Evolutionary conservation across 2,888 invertebrate genomes (phyloP).

Genomic region (Trissonchulus latispiculum): DNA sequence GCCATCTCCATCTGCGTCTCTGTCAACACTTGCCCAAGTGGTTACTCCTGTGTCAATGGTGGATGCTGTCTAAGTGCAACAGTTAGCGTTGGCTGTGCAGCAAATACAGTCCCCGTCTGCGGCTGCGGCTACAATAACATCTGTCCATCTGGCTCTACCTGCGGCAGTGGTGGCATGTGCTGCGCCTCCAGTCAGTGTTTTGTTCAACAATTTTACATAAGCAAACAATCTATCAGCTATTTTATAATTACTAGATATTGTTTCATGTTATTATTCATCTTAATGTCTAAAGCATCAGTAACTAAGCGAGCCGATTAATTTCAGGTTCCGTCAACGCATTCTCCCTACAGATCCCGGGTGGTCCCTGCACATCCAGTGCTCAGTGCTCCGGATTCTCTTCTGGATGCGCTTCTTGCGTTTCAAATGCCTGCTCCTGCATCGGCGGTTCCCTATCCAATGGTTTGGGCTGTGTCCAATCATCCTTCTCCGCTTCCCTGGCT

Average conservation of each 20-base stretch:
- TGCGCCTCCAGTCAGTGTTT: slow-evolving; percentile 29
- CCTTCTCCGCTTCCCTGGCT: not conserved
- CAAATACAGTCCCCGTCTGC: slow-evolving; percentile 34
- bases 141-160: slow-evolving; percentile 35
- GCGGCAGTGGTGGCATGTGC: slow-evolving; percentile 37
- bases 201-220: not conserved
- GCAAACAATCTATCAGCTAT: not conserved
- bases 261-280: too few species aligned
- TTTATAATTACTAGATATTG: too few species aligned
- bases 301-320: too few species aligned
- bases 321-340: not conserved
- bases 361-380: slow-evolving; percentile 30
- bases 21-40: slow-evolving; percentile 38
- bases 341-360: slow-evolving; percentile 30
- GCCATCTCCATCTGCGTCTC: slow-evolving; percentile 32
- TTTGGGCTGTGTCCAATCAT: not conserved
- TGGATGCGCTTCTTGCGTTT: slow-evolving; percentile 31
- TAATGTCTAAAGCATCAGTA: too few species aligned
- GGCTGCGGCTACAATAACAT: slow-evolving; percentile 38
- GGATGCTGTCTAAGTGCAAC: slow-evolving; percentile 38
- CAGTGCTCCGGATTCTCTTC: slow-evolving; percentile 37
- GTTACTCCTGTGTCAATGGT: slow-evolving; percentile 37
- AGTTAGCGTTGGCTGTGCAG: slow-evolving; percentile 33
- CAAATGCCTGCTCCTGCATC: slow-evolving; percentile 30
- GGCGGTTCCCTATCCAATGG: slow-evolving; percentile 8